Evolutionary conservation across 2,113 vertebrate genomes (phyloP).

Genomic region (Atractosteus spatula): DNA sequence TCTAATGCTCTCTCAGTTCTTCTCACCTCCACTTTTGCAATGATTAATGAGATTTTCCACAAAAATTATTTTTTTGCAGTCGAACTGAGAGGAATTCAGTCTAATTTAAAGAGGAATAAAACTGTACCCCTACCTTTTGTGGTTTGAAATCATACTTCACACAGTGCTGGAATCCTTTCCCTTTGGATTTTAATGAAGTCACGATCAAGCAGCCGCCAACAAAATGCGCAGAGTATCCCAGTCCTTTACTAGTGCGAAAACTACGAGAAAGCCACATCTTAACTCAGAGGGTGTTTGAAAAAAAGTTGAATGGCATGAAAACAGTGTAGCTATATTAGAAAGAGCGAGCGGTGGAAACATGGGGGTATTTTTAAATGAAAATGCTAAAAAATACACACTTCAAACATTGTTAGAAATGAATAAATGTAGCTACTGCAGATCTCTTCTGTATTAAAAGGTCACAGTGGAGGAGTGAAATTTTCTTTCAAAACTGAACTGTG

Average conservation of each 20-base stretch:
- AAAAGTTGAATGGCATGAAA: too few relatives aligned
- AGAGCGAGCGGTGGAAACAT: too few relatives aligned
- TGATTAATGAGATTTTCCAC: too few relatives aligned
- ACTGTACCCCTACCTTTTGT: conserved; percentile 79
- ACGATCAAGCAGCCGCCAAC: conserved; percentile 94
- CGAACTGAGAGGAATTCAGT: too few relatives aligned
- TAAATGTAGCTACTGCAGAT: background rate
- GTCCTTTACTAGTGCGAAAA: conserved; percentile 95
- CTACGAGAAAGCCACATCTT: conserved; percentile 49
- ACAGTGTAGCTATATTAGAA: too few relatives aligned
- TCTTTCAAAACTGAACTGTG: conserved; percentile 30
- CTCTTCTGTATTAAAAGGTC: conserved; percentile 30
- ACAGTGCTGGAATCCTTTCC: conserved; percentile 97
- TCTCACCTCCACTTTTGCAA: too few relatives aligned
- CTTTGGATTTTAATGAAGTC: conserved; percentile 95
- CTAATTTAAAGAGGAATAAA: too few relatives aligned
- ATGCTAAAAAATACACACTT: background rate
- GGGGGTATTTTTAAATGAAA: too few relatives aligned
- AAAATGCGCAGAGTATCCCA: conserved; percentile 97
- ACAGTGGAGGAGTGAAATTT: conserved; percentile 32
- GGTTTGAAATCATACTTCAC: conserved; percentile 98
- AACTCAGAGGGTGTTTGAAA: too few relatives aligned
- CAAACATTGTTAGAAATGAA: background rate
- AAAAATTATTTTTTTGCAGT: too few relatives aligned
- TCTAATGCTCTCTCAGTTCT: too few relatives aligned